phyloP scores from a whole-genome alignment of 2,113 vertebrate genomes.

The Xerus inauris region DNA sequence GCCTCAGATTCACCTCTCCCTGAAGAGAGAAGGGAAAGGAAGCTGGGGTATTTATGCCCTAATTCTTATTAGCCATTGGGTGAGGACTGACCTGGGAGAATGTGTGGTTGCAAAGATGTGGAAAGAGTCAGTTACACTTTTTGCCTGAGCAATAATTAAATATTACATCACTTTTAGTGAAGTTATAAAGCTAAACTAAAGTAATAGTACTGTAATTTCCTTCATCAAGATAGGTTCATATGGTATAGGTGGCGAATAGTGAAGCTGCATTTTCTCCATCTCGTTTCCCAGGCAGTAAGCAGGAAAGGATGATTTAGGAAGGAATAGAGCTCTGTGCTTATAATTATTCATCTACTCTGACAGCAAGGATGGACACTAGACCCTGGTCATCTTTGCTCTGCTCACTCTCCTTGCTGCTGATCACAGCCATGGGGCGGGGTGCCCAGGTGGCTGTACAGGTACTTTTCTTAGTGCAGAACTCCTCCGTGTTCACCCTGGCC shows the following conservation, averaged over 20 bases:
- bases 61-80: neutral
- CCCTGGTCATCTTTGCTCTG: neutral
- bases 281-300: neutral
- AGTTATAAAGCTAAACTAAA: neutral
- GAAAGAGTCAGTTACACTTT: neutral
- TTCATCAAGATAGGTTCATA: accelerated
- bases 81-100: neutral
- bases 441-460: neutral
- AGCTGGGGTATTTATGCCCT: neutral
- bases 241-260: neutral
- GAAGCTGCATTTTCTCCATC: neutral
- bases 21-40: neutral
- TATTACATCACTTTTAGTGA: neutral
- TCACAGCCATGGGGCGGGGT: accelerated
- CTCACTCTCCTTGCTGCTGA: neutral
- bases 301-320: neutral
- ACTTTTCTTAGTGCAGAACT: neutral
- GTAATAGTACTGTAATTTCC: neutral
- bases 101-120: neutral
- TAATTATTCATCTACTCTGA: neutral
- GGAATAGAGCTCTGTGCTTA: neutral
- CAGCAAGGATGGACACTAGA: accelerated
- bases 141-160: neutral
- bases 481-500: neutral
- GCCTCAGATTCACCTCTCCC: neutral